Evolutionary conservation across 2,888 invertebrate species (phyloP).

Genomic region (Gari tellinella): DNA sequence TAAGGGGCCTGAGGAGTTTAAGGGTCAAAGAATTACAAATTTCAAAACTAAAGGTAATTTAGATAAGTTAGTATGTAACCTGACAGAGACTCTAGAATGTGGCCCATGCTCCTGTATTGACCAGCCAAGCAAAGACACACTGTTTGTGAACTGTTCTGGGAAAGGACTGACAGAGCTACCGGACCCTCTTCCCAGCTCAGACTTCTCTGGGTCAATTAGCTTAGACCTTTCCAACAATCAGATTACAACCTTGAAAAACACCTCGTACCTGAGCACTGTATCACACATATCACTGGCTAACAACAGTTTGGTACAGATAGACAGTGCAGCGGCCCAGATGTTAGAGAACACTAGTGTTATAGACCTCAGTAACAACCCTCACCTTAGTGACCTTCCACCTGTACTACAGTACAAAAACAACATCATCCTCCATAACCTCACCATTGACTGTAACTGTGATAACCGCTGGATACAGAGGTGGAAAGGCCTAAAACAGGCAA

Average conservation of each 20-base stretch:
- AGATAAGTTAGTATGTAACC: too few relatives aligned
- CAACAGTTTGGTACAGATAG: slow-evolving; percentile 21
- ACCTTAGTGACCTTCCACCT: slow-evolving; percentile 16
- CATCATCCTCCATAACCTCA: too few relatives aligned
- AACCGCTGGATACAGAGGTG: too few relatives aligned
- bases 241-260: slow-evolving; percentile 11
- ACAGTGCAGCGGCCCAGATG: too few relatives aligned
- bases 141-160: slow-evolving; percentile 29
- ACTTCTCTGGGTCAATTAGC: slow-evolving; percentile 23
- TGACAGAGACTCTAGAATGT: too few relatives aligned
- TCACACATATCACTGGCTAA: slow-evolving; percentile 16
- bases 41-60: not conserved
- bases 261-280: slow-evolving; percentile 9
- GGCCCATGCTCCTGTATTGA: too few relatives aligned
- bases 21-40: too few relatives aligned
- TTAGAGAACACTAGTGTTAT: slow-evolving; percentile 24
- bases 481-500: too few relatives aligned
- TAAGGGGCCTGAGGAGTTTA: slow-evolving; percentile 8
- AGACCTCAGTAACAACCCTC: slow-evolving; percentile 27
- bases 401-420: slow-evolving; percentile 23
- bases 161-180: slow-evolving; percentile 5
- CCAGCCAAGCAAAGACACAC: too few relatives aligned
- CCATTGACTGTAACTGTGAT: too few relatives aligned
- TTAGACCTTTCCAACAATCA: slow-evolving; percentile 30
- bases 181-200: too few relatives aligned